Percentiles rank a stretch among this genome's conserved stretches.
Conservation (phyloP, 2,888 invertebrate genomes). For the Aphodius sticticus region DNA sequence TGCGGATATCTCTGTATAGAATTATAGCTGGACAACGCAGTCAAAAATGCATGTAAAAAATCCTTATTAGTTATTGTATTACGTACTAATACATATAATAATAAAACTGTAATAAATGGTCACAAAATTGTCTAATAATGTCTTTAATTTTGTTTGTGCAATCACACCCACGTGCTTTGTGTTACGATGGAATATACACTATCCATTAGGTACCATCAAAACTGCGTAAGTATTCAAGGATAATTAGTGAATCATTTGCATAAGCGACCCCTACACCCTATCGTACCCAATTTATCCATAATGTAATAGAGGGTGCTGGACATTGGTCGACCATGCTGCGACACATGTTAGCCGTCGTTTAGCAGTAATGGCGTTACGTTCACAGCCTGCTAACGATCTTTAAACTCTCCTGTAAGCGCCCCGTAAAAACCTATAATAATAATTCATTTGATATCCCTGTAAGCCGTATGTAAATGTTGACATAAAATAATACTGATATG, state of each 20-base stretch:
- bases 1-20: too few relatives aligned
- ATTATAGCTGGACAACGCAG: too few relatives aligned
- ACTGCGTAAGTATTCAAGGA: background rate
- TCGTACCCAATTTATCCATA: background rate
- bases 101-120: too few relatives aligned
- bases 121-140: too few relatives aligned
- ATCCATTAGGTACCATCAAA: background rate
- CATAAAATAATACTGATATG: background rate
- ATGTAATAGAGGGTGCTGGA: background rate
- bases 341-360: background rate
- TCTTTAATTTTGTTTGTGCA: too few relatives aligned
- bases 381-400: conserved; percentile 4
- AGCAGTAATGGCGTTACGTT: conserved; percentile 4
- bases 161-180: background rate
- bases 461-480: background rate
- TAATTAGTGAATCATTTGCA: conserved; percentile 4
- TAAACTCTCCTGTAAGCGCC: background rate
- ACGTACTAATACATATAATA: too few relatives aligned
- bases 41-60: too few relatives aligned
- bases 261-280: background rate
- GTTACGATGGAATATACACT: background rate
- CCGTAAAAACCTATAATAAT: background rate
- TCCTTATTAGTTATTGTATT: too few relatives aligned
- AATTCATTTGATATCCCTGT: background rate
- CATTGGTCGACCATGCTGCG: background rate